These are phyloP conservation scores for Bryconaethiops microstoma DNA, from an alignment of 2,797 vertebrate genomes.

Conservation along the genomic window DNA sequence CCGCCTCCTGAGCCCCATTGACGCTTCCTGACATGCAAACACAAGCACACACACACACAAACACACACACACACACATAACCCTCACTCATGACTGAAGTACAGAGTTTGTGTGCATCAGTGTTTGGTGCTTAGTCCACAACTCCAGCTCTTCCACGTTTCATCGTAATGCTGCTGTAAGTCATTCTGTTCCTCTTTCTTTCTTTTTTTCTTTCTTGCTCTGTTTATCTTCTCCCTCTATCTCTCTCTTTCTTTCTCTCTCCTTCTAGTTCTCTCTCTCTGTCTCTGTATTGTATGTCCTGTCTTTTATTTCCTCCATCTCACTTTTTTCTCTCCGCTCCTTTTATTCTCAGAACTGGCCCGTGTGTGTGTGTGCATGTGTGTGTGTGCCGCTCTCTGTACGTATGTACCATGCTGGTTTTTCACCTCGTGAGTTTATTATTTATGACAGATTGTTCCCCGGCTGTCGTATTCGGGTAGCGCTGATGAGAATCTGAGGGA, in stretches of 20 bases:
- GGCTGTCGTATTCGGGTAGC: background rate
- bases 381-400: background rate
- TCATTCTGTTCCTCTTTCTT: background rate
- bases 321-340: background rate
- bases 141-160: background rate
- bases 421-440: background rate
- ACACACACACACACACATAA: slow-evolving; percentile 23
- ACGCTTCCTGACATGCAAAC: slow-evolving; percentile 40
- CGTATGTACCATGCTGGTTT: background rate
- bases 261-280: background rate
- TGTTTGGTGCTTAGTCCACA: slow-evolving; percentile 13
- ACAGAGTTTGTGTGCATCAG: slow-evolving; percentile 20
- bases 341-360: background rate
- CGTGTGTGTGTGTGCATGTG: background rate
- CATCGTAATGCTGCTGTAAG: slow-evolving; percentile 35
- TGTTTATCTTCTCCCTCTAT: background rate
- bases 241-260: background rate
- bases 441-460: background rate
- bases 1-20: slow-evolving; percentile 43
- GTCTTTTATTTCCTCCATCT: background rate
- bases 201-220: background rate
- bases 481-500: too few species aligned
- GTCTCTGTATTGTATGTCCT: background rate
- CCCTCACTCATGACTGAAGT: slow-evolving; percentile 9
- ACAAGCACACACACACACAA: background rate